phyloP scores from a whole-genome alignment of 2,888 invertebrate species.

The Clunio marinus region DNA sequence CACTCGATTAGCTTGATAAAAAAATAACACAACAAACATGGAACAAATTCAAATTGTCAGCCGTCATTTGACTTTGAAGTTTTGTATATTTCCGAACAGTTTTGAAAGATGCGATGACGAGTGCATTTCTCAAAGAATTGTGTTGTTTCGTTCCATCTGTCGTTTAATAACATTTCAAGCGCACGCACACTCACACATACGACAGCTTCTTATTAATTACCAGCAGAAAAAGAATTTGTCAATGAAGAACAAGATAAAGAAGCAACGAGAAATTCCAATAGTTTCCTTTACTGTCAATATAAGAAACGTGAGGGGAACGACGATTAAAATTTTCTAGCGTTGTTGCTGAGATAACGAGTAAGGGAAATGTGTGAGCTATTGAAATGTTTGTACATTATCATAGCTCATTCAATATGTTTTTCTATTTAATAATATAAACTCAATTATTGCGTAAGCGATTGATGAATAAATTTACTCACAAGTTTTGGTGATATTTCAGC shows the following conservation, averaged over 20 bases:
- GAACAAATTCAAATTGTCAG: neutral
- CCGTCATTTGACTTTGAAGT: neutral
- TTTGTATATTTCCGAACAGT: neutral
- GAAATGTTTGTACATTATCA: too few species aligned
- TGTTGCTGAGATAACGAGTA: too few species aligned
- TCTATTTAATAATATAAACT: too few species aligned
- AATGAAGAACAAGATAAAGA: neutral
- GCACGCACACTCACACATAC: too few species aligned
- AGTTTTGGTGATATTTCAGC: neutral
- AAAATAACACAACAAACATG: too few species aligned
- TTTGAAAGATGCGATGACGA: too few species aligned
- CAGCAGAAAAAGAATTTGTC: slow-evolving; percentile 1
- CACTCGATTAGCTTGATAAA: neutral
- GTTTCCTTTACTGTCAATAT: too few species aligned
- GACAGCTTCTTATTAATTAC: neutral
- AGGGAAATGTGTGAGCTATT: too few species aligned
- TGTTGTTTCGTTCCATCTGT: neutral
- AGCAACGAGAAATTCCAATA: neutral
- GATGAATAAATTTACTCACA: slow-evolving; percentile 1
- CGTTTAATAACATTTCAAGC: neutral
- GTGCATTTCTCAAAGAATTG: neutral
- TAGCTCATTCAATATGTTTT: too few species aligned
- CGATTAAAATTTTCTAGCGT: too few species aligned
- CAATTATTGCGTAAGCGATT: neutral
- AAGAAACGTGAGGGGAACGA: too few species aligned